Evolutionary conservation across 1,140 invertebrate species (phyloP), one percentile per base, ranked within the genome.

Genomic region (Orchestia grillus): DNA sequence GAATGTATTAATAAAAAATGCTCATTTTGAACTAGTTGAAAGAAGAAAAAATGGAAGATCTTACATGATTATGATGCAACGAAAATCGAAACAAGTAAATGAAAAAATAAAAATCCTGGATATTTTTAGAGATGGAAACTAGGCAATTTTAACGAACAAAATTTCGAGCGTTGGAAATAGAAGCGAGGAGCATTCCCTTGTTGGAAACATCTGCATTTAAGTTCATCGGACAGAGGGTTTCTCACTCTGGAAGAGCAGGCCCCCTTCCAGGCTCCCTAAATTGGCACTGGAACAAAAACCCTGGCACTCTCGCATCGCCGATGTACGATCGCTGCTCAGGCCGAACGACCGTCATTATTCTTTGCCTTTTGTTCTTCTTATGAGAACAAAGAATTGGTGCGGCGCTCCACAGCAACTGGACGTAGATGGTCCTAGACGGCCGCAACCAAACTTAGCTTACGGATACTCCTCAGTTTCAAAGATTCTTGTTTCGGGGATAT

Each of bases 311-410:
- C 88, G 88, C 88, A 90, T 41, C 88, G 43, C 8, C 88, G 88
- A 90, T 90, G 43, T 90, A 90, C 88, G 88, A 44, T 44, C 88
- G 43, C 88, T 90, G 43, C 88, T 90, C 6, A 90, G 43, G 88
- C 41, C 41, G 43, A 90, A 90, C 88, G 88, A 90, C 88, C 41
- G 41, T 90, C 88, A 44, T 90, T 90, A 90, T 90, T 90, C 88
- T 90, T 90, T 90, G 88, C 88, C 88, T 44, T 42, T 90, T 90
- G 88, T 90, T 90, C 88, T 44, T 90, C 88, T 44, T 90, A 42
- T 90, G 88, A 90, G 88, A 90, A 44, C n/a, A 90, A 42, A 90
- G 62, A 77, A 77, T 77, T 77, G 62, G 62, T 77, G 62, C 62
- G 62, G 62, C 62, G 15, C 62, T 77, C 62, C 62, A 36, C 62